These are phyloP conservation scores for Melanotus villosus DNA, from an alignment of 2,888 invertebrate species.

Conservation along the genomic window DNA sequence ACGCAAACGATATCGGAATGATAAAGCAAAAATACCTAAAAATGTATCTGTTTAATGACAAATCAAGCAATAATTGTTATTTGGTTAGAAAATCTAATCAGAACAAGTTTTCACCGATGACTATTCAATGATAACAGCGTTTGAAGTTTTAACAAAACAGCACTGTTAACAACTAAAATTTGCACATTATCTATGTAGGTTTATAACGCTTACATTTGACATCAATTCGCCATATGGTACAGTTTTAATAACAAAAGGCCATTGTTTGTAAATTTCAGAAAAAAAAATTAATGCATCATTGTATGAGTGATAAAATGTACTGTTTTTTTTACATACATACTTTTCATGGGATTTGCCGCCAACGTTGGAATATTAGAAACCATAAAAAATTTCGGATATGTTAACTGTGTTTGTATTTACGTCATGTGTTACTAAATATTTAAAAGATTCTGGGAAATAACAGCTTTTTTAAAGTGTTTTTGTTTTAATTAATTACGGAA, in stretches of 20 bases:
- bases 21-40: neutral
- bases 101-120: neutral
- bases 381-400: too few species aligned
- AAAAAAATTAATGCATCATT: neutral
- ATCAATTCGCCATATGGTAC: neutral
- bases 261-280: slow-evolving; percentile 4
- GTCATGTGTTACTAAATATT: too few species aligned
- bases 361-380: too few species aligned
- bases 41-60: neutral
- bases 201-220: slow-evolving; percentile 1
- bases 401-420: too few species aligned
- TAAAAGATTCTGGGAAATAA: too few species aligned
- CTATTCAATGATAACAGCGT: neutral
- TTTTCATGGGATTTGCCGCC: too few species aligned
- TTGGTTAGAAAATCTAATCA: slow-evolving; percentile 9
- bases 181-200: neutral
- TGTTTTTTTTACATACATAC: too few species aligned
- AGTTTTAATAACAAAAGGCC: neutral
- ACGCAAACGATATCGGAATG: too few species aligned
- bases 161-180: neutral
- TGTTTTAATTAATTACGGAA: too few species aligned
- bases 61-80: neutral
- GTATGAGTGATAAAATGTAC: neutral
- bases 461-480: too few species aligned
- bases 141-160: too few species aligned